Evolutionary conservation across 2,113 vertebrate genomes (phyloP).

Genomic region (Baryphthengus martii): DNA sequence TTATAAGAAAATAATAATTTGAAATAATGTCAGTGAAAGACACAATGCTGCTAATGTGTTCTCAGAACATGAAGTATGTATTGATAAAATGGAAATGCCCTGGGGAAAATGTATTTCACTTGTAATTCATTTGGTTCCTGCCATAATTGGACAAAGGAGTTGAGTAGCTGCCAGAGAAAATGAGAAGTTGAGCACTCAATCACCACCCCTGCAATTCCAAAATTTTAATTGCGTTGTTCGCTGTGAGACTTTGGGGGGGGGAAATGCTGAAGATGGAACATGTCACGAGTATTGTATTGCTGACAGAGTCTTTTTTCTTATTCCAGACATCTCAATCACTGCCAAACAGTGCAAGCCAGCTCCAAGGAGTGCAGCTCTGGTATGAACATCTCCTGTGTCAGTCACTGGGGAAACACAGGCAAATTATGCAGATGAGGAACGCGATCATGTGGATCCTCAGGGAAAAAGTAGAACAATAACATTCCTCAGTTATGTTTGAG

Average conservation of each 20-base stretch:
- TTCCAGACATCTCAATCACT: slow-evolving; percentile 30
- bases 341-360: neutral
- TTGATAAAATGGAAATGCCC: slow-evolving; percentile 5
- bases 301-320: slow-evolving; percentile 17
- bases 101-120: slow-evolving; percentile 6
- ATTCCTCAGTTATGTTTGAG: neutral
- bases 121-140: slow-evolving; percentile 22
- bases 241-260: neutral
- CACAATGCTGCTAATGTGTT: neutral
- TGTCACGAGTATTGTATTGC: neutral
- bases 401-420: neutral
- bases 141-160: slow-evolving; percentile 16
- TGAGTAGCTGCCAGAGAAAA: slow-evolving; percentile 56
- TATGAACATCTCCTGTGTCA: neutral
- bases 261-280: neutral
- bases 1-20: neutral
- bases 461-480: neutral
- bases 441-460: neutral
- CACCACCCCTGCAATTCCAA: slow-evolving; percentile 8
- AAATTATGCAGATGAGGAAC: neutral
- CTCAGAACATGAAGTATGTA: neutral
- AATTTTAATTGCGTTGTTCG: slow-evolving; percentile 46
- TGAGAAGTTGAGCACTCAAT: slow-evolving; percentile 43
- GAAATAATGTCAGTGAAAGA: neutral
- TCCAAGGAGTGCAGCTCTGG: neutral